Base-by-base conservation (phyloP, 2,797 vertebrate genomes). In the Hydrolagus colliei region DNA sequence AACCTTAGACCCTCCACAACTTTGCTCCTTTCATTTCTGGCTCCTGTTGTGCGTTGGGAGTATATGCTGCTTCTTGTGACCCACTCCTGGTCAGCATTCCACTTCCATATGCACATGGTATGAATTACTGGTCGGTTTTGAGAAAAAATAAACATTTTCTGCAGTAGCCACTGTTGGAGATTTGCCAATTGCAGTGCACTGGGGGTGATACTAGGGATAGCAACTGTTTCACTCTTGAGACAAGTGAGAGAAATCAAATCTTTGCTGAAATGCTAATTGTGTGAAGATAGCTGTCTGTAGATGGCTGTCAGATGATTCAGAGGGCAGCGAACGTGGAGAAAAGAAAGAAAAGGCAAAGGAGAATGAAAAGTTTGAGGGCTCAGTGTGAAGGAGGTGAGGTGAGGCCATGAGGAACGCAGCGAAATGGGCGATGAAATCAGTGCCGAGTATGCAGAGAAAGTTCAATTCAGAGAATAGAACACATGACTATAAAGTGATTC, bases 61-160 rank as follows among this genome's bases (percentile, higher is more conserved):
- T 3, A 52, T 52, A 52, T 52, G 41, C 41, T 52, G 41, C 41
- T 59, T 18, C 32, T 76, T 52, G 35, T 7, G 41, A 52, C 18
- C 59, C 41, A 18, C 74, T n/a, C 9, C 16, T 74, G 0, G 9
- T 52, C 59, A 76, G n/a, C 14, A 76, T 52, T 14, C 41, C 20
- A 9, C 35, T 75, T 75, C 14, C 16, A 76, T 27, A 12, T 4
- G 41, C 74, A 59, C 18, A 76, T 59, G 18, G 16, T 59, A 59
- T 59, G 41, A 76, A 76, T 76, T 76, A 76, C 41, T 76, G 3
- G 74, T 59, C 52, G 74, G 18, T 76, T 52, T 52, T 52, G 41
- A 52, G 14, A 76, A 59, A 59, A 52, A 59, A 59, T 59, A 76
- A 41, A 74, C 41, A 74, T 76, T 76, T 76, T 76, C 74, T 76